These are phyloP conservation scores for Pseudomugil gertrudae DNA, from an alignment of 2,797 vertebrate genomes.

Conservation along the genomic window DNA sequence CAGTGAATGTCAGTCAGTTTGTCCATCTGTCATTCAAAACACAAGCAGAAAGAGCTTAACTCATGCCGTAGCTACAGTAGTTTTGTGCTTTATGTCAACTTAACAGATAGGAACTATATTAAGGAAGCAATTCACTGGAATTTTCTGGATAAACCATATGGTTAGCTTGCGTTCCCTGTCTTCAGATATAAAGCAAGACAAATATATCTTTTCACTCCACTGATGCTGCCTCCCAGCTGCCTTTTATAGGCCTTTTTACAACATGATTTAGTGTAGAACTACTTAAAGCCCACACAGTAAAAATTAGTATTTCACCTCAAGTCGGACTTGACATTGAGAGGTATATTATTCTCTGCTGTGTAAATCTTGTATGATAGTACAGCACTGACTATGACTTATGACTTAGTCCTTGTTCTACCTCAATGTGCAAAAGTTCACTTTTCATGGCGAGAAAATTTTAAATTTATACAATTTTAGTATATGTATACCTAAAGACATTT, in stretches of 20 bases:
- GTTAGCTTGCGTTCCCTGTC: constrained; percentile 58
- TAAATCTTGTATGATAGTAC: constrained; percentile 32
- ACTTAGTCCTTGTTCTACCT: constrained; percentile 18
- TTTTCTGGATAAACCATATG: constrained; percentile 70
- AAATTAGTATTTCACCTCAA: constrained; percentile 66
- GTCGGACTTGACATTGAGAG: constrained; percentile 67
- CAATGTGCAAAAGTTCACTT: background rate
- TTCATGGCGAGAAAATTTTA: no score
- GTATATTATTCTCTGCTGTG: constrained; percentile 41
- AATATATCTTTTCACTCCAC: constrained; percentile 52
- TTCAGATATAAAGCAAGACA: constrained; percentile 64
- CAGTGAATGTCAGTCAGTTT: constrained; percentile 65
- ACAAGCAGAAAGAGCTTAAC: constrained; percentile 50
- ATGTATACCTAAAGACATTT: background rate
- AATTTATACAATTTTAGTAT: background rate
- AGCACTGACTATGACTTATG: constrained; percentile 44
- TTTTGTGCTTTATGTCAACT: constrained; percentile 50
- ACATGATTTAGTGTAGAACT: constrained; percentile 60
- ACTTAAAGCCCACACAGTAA: constrained; percentile 55
- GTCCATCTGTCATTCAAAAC: constrained; percentile 63
- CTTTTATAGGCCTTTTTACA: constrained; percentile 61
- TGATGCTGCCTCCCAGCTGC: constrained; percentile 40
- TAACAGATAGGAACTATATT: constrained; percentile 64
- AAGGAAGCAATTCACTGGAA: constrained; percentile 41
- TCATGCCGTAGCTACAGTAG: constrained; percentile 11